Base-by-base conservation (phyloP, 2,113 vertebrate genomes). In the Collichthys lucidus region DNA sequence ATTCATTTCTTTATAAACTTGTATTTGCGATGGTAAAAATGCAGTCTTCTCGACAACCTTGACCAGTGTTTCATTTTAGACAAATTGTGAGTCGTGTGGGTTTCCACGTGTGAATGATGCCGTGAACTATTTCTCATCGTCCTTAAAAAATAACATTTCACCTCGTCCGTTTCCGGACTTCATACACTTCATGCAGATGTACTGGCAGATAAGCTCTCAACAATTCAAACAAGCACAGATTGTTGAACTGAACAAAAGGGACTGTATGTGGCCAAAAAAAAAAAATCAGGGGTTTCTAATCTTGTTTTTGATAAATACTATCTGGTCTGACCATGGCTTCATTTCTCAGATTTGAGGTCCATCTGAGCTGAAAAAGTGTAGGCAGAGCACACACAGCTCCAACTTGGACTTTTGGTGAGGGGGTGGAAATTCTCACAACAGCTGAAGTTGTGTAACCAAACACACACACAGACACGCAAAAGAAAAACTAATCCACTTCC, bases 1-100 rank as follows among this genome's bases (percentile, higher is more conserved):
- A 90, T 90, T 91, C 5, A 80, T 82, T 88, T 79, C 35, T 73
- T 85, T 89, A 89, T 66, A 90, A 93, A 91, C 40, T 22, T 79
- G 70, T 74, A 65, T 61, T 66, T 31, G 50, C 15, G 72, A 82
- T 82, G 75, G 26, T 84, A 82, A 86, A 90, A 92, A 86, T 78
- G 59, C 68, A 76, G 63, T 82, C 61, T 50, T 79, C 59, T n/a
- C 11, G 10, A 79, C 80, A 60, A 12, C 29, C 42, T 22, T 53
- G 56, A 68, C 31, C 82, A 80, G 73, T 74, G 77, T 82, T 88
- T 79, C 44, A 76, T 82, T 86, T 74, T 55, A 64, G 67, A 74
- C 35, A 80, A 56, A 80, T 15, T 44, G 26, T 50, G 56, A 71
- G 12, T 11, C 31, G 44, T 80, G 77, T 62, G 17, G 55, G 29